These are phyloP conservation scores for Coenonympha glycerion DNA, from an alignment of 2,888 invertebrate species.

Conservation along the genomic window DNA sequence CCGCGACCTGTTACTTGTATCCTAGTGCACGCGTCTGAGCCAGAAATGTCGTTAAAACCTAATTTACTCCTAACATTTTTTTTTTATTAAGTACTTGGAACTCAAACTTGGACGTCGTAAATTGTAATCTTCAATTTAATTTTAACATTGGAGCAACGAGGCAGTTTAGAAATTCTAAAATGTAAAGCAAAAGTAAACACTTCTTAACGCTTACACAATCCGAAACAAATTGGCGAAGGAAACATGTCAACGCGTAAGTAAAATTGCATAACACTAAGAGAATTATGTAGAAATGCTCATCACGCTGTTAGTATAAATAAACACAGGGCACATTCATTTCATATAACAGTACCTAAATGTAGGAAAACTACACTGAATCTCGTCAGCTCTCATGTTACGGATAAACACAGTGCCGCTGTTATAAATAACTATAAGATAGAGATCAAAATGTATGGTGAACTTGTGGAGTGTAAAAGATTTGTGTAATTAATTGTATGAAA, in stretches of 20 bases:
- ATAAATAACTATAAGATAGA: constrained; percentile 21
- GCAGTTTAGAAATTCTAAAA: no score
- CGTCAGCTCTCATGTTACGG: constrained; percentile 11
- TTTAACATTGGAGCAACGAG: no score
- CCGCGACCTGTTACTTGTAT: no score
- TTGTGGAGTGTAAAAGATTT: neutral
- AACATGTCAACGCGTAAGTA: constrained; percentile 12
- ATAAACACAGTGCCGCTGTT: constrained; percentile 11
- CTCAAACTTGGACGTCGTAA: no score
- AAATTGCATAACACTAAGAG: constrained; percentile 12
- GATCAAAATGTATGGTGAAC: constrained; percentile 1
- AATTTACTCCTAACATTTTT: no score
- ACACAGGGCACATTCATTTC: constrained; percentile 4
- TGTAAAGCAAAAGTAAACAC: neutral
- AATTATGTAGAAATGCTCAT: constrained; percentile 9
- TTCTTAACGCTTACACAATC: constrained; percentile 2
- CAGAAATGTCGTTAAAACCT: no score
- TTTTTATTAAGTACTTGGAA: no score
- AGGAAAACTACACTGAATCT: neutral
- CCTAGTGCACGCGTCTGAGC: no score
- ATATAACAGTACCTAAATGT: constrained; percentile 12
- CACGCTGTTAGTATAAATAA: constrained; percentile 13
- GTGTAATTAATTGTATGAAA: neutral
- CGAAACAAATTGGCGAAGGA: constrained; percentile 14
- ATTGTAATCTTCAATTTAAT: no score